Evolutionary conservation across 2,888 invertebrate species (phyloP).

Genomic region (Callyntrura guangdongensis): DNA sequence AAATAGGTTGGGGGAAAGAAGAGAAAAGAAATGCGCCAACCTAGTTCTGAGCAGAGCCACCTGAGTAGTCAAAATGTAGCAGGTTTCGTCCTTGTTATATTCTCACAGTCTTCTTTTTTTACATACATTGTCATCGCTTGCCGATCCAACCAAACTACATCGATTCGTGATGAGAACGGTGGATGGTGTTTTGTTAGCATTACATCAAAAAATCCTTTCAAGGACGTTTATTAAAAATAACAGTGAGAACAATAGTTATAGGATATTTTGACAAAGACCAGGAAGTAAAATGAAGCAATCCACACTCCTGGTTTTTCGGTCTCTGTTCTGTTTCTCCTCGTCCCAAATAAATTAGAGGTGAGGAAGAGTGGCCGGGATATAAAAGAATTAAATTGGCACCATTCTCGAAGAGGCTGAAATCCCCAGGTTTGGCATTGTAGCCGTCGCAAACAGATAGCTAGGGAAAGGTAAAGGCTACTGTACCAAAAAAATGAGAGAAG

Average conservation of each 20-base stretch:
- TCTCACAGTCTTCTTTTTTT: no score
- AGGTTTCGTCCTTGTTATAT: no score
- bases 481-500: not conserved
- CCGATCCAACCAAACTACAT: no score
- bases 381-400: conserved; percentile 42
- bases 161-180: no score
- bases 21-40: no score
- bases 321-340: no score
- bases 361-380: not conserved
- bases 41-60: no score
- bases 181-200: no score
- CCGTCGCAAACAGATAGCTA: not conserved
- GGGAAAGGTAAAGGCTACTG: not conserved
- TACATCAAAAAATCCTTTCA: not conserved
- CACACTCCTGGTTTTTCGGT: not conserved
- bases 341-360: no score
- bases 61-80: no score
- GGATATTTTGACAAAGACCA: not conserved
- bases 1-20: no score
- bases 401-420: not conserved
- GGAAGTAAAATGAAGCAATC: conserved; percentile 10
- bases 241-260: not conserved
- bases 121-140: no score
- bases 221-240: conserved; percentile 48
- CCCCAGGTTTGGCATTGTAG: not conserved